Conservation (phyloP, 2,888 invertebrate species). For the Drosophila kanekoi region DNA sequence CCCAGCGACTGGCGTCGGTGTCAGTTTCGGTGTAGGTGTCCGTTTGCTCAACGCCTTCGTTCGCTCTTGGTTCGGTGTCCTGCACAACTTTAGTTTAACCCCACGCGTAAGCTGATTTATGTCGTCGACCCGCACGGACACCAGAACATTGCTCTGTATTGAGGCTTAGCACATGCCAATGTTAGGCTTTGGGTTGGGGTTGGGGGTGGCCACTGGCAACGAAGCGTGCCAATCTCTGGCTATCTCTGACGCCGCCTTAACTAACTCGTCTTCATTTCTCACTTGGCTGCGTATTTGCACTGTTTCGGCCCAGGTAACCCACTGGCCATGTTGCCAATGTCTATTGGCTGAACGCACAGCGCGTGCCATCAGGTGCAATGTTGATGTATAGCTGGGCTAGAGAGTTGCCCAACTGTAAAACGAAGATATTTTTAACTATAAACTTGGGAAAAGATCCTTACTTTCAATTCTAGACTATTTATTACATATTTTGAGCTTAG, state of each 20-base stretch:
- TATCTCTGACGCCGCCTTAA: slow-evolving; percentile 53
- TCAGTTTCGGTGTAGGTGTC: slow-evolving; percentile 28
- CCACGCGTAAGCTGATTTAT: slow-evolving; percentile 68
- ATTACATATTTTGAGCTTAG: no score
- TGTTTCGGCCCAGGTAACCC: slow-evolving; percentile 27
- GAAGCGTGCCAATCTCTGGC: slow-evolving; percentile 72
- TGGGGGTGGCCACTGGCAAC: slow-evolving; percentile 25
- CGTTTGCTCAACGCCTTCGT: slow-evolving; percentile 14
- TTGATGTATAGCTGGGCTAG: slow-evolving; percentile 47
- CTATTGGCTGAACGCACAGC: slow-evolving; percentile 58
- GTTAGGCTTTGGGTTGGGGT: slow-evolving; percentile 2
- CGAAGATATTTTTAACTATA: neutral
- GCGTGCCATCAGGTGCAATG: slow-evolving; percentile 43
- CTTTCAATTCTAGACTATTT: no score
- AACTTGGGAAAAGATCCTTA: neutral
- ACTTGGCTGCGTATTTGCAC: slow-evolving; percentile 76
- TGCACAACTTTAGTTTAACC: slow-evolving; percentile 23
- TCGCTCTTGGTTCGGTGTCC: slow-evolving; percentile 6
- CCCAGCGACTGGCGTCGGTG: slow-evolving; percentile 21
- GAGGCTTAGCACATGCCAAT: slow-evolving; percentile 57
- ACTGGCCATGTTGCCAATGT: slow-evolving; percentile 64
- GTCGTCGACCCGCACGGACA: slow-evolving; percentile 35
- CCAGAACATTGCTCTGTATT: slow-evolving; percentile 19
- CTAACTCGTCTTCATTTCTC: slow-evolving; percentile 82
- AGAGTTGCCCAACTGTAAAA: slow-evolving; percentile 49